Conservation (phyloP, 2,797 vertebrate genomes). For the Threskiornis aethiopicus region DNA sequence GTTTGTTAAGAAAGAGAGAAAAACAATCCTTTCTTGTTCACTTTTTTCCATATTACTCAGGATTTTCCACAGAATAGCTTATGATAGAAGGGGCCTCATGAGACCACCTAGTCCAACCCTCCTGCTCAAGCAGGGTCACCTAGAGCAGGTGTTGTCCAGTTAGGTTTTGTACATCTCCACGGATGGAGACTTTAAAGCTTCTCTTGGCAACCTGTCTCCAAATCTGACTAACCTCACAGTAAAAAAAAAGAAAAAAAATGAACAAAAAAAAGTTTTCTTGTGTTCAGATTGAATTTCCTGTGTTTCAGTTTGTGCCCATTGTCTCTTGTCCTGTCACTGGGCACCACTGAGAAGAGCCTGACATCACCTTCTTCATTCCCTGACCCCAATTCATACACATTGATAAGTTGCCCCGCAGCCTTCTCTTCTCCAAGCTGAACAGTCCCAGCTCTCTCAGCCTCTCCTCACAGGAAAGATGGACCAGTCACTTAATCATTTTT, state of each 20-base stretch:
- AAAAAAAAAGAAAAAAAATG: no score
- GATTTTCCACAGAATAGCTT: background rate
- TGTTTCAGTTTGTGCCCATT: background rate
- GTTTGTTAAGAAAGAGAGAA: background rate
- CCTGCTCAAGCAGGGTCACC: background rate
- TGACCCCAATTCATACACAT: rapidly evolving
- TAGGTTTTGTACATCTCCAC: background rate
- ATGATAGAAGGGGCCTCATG: background rate
- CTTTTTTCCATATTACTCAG: background rate
- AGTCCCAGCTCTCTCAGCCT: background rate
- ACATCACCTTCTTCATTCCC: background rate
- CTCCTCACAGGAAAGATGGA: background rate
- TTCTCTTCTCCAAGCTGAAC: background rate
- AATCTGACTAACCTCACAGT: rapidly evolving
- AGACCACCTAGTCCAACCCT: background rate
- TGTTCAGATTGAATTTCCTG: background rate
- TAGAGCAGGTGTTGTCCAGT: background rate
- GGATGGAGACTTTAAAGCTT: background rate
- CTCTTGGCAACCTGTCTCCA: background rate
- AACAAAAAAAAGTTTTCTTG: background rate
- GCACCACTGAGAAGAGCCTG: background rate
- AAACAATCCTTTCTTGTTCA: background rate
- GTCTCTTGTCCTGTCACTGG: background rate
- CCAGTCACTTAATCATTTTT: background rate
- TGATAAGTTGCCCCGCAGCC: background rate